A percentile compares a stretch with the other conserved stretches of the same genome.
Evolutionary conservation across 2,113 vertebrate species (phyloP).

Genomic region (Hemiprocne comata): DNA sequence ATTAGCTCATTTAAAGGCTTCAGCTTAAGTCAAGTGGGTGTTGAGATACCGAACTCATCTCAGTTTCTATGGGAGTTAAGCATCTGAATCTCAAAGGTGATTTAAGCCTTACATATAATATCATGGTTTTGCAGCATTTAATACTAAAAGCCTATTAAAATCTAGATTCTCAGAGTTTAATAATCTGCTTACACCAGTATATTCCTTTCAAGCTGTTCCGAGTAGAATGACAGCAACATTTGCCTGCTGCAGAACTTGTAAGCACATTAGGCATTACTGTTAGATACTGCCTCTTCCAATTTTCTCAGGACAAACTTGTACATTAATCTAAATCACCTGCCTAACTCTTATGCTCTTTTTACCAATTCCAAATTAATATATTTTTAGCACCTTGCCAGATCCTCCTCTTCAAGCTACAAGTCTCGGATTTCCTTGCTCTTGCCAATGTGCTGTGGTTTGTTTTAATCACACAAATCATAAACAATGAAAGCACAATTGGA

Average conservation of each 20-base stretch:
- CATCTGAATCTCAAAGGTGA: background rate
- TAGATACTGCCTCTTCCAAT: background rate
- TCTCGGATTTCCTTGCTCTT: conserved; percentile 49
- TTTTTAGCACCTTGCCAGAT: conserved; percentile 49
- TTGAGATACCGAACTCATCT: background rate
- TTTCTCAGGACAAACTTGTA: background rate
- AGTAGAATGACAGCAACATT: background rate
- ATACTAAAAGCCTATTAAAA: conserved; percentile 60
- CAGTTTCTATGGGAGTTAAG: background rate
- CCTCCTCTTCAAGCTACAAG: background rate
- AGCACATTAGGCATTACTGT: background rate
- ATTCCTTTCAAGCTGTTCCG: conserved; percentile 39
- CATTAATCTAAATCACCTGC: background rate
- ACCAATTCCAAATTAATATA: conserved; percentile 12
- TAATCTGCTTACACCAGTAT: conserved; percentile 34
- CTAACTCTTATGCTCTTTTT: background rate
- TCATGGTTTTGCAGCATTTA: conserved; percentile 31
- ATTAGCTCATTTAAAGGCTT: conserved; percentile 23
- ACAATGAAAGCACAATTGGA: conserved; percentile 53
- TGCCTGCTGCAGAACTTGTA: conserved; percentile 14
- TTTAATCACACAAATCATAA: conserved; percentile 57
- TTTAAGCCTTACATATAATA: background rate
- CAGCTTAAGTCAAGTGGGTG: background rate
- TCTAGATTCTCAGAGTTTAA: conserved; percentile 30
- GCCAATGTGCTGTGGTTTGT: background rate